phyloP scores from a whole-genome alignment of 2,113 vertebrate species.

The Hippocampus mohnikei region DNA sequence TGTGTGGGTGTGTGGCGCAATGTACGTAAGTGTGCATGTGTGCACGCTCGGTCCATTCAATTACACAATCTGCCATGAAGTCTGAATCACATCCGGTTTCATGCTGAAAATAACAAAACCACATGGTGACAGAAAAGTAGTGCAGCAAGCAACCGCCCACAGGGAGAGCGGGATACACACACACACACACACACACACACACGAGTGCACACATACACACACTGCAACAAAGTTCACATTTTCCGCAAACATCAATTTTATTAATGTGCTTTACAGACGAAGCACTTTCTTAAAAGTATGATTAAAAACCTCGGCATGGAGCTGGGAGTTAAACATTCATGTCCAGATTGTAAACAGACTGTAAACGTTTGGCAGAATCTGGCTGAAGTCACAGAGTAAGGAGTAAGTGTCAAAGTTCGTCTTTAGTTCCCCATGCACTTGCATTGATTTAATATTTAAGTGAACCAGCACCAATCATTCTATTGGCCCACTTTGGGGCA shows the following conservation, averaged over 20 bases:
- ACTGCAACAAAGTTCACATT: slow-evolving; percentile 30
- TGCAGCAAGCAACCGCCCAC: slow-evolving; percentile 57
- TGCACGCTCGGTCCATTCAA: slow-evolving; percentile 59
- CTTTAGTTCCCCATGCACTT: neutral
- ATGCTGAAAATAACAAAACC: slow-evolving; percentile 69
- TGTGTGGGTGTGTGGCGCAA: slow-evolving; percentile 39
- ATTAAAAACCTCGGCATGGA: neutral
- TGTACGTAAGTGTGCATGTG: slow-evolving; percentile 5
- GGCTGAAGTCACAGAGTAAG: neutral
- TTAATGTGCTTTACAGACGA: neutral
- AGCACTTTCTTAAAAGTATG: neutral
- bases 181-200: neutral
- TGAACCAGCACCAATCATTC: slow-evolving; percentile 25
- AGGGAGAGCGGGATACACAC: slow-evolving; percentile 27
- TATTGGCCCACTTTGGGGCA: slow-evolving; percentile 38
- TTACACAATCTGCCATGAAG: slow-evolving; percentile 63
- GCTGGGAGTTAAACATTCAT: neutral
- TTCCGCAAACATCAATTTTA: slow-evolving; percentile 25
- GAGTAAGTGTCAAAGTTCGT: neutral
- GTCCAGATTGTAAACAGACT: neutral
- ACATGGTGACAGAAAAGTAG: slow-evolving; percentile 68
- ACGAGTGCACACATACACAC: neutral
- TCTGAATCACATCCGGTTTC: slow-evolving; percentile 73
- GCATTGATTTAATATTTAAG: slow-evolving; percentile 1
- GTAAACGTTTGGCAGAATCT: neutral